These are phyloP conservation scores for Borostomias antarcticus DNA, from an alignment of 2,797 vertebrate genomes.

Conservation along the genomic window DNA sequence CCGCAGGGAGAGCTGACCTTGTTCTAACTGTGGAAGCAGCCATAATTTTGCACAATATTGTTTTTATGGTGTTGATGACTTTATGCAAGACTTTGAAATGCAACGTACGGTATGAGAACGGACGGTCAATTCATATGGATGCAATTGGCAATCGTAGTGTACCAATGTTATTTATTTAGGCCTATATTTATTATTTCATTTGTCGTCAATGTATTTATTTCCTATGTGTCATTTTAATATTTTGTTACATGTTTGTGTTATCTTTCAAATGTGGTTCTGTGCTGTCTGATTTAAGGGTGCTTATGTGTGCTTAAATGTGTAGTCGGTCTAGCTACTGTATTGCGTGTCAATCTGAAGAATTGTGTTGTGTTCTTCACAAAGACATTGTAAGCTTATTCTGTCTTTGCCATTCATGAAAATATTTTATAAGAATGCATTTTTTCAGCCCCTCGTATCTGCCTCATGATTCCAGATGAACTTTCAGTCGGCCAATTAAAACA, in stretches of 20 bases:
- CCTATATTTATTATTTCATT: constrained; percentile 68
- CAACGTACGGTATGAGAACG: constrained; percentile 56
- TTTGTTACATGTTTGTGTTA: constrained; percentile 57
- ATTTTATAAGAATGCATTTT: constrained; percentile 72
- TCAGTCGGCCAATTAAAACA: constrained; percentile 62
- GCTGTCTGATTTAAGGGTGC: constrained; percentile 60
- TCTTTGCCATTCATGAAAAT: constrained; percentile 66
- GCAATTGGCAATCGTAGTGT: constrained; percentile 74
- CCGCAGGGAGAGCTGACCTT: constrained; percentile 54
- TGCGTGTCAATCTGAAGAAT: constrained; percentile 40
- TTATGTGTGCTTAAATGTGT: constrained; percentile 38
- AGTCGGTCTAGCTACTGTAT: constrained; percentile 46
- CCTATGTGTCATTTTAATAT: constrained; percentile 45
- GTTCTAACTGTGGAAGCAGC: constrained; percentile 74
- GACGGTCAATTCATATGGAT: constrained; percentile 63
- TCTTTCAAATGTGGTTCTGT: constrained; percentile 52
- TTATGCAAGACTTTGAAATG: constrained; percentile 79
- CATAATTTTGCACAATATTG: constrained; percentile 82
- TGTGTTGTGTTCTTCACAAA: constrained; percentile 57
- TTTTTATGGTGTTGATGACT: constrained; percentile 74
- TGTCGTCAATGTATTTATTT: constrained; percentile 58
- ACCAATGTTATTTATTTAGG: constrained; percentile 72
- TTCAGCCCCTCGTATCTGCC: constrained; percentile 51
- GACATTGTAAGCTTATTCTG: constrained; percentile 60
- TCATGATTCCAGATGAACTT: constrained; percentile 47